Evolutionary conservation across 2,797 vertebrate genomes (phyloP), one percentile per base, ranked within the genome.

Genomic region (Austrolebias charrua): DNA sequence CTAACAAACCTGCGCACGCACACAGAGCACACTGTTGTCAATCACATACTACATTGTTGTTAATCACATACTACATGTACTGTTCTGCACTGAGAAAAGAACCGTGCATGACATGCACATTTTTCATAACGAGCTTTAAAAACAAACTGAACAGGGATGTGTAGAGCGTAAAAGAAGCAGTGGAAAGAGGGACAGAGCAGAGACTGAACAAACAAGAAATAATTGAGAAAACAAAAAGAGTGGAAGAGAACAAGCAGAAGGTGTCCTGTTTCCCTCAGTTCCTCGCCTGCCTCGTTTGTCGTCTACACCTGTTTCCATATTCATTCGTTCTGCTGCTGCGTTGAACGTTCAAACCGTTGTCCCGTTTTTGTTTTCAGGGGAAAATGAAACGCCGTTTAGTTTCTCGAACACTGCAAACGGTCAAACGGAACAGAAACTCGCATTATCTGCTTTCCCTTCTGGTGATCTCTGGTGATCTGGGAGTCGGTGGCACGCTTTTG

Each of bases 31-130:
- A 15, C n/a, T 35, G 31, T 40, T 56, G 55, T 40, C 13, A 40
- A 40, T 40, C 38, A 40, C 38, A 40, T 40, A 13, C 38, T 40
- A 40, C 11, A 40, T 11, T n/a, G 47, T 63, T 62, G 55, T 40
- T 40, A 40, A 40, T 40, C 38, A 40, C 38, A 40, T 40, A 13
- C 38, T 40, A 40, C 11, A 40, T 11, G 67, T 79, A 69, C 50
- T 66, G 72, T 82, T 78, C 79, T 64, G 73, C 85, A 33, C 65
- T 29, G 13, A 59, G 58, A 46, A 49, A 50, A 28, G 38, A 28
- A 62, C 20, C 16, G 3, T 47, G 63, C 78, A 85, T 8, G 42
- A 18, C n/a, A 12, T 40, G 43, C 58, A 11, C 43, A 72, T 67
- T 77, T 62, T 49, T 57, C 57, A 24, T 50, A 66, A 45, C 44